A percentile compares a stretch with the other conserved stretches of the same genome.
Evolutionary conservation across 2,113 vertebrate species (phyloP).

Genomic region (Gambusia holbrooki): DNA sequence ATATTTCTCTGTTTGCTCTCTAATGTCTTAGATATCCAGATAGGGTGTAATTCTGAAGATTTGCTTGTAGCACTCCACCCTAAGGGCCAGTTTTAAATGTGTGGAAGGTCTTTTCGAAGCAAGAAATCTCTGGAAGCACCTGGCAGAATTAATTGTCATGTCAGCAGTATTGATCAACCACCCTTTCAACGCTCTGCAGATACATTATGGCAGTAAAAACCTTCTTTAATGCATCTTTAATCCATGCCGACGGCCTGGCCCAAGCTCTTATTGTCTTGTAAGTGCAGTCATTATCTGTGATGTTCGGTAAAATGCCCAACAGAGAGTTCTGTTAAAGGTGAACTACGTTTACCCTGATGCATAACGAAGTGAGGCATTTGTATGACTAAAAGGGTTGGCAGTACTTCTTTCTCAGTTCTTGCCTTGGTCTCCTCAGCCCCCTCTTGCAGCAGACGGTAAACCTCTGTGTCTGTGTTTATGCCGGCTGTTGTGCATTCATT

Average conservation of each 20-base stretch:
- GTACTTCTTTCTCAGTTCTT: conserved; percentile 17
- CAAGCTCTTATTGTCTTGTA: conserved; percentile 59
- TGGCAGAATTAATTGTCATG: conserved; percentile 42
- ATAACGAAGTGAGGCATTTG: conserved; percentile 45
- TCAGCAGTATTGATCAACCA: conserved; percentile 65
- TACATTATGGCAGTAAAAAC: conserved; percentile 61
- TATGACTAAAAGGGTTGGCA: conserved; percentile 35
- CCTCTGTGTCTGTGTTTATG: conserved; percentile 11
- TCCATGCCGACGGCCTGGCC: conserved; percentile 44
- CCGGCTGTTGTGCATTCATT: conserved; percentile 29
- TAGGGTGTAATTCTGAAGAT: not conserved
- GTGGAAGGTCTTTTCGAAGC: not conserved
- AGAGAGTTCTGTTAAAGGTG: conserved; percentile 56
- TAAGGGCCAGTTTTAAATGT: conserved; percentile 27
- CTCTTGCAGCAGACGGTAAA: conserved; percentile 3
- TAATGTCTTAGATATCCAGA: not conserved
- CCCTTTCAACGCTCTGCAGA: conserved; percentile 46
- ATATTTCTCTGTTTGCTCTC: not conserved
- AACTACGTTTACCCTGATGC: conserved; percentile 40
- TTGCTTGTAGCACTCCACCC: not conserved
- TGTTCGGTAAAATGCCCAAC: conserved; percentile 55
- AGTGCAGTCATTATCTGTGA: conserved; percentile 61
- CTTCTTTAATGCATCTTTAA: conserved; percentile 63
- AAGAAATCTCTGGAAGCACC: conserved; percentile 48
- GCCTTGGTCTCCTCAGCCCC: conserved; percentile 18